Evolutionary conservation across 2,888 invertebrate genomes (phyloP).

Genomic region (Synanthedon tipuliformis): DNA sequence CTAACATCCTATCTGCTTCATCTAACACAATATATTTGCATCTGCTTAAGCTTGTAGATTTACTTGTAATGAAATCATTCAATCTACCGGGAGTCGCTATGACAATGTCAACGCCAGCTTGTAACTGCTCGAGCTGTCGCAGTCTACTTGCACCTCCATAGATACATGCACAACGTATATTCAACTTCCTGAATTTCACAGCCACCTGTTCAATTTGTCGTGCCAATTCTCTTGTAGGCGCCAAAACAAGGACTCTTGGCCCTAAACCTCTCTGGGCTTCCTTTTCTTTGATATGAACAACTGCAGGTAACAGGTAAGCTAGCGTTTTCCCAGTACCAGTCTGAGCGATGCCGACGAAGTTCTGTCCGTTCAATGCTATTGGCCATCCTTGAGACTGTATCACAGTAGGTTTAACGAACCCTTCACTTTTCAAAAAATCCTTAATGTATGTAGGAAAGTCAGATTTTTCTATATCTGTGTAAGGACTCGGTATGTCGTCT

Average conservation of each 20-base stretch:
- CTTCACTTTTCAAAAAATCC: constrained; percentile 71
- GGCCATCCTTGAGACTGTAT: constrained; percentile 91
- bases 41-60: constrained; percentile 76
- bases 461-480: constrained; percentile 79
- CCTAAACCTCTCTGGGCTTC: constrained; percentile 79
- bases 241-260: constrained; percentile 83
- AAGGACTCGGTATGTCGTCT: constrained; percentile 77
- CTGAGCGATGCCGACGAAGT: constrained; percentile 88
- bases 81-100: constrained; percentile 91
- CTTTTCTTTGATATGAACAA: constrained; percentile 86
- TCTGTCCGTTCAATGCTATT: constrained; percentile 80
- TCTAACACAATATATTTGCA: constrained; percentile 88
- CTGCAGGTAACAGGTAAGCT: constrained; percentile 82
- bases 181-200: constrained; percentile 77
- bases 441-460: constrained; percentile 80
- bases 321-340: constrained; percentile 84
- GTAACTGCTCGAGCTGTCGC: constrained; percentile 72
- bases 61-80: constrained; percentile 82
- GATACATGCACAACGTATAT: constrained; percentile 82
- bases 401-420: constrained; percentile 79
- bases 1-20: constrained; percentile 94
- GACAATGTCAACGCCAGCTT: constrained; percentile 83
- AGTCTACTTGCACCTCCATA: constrained; percentile 88
- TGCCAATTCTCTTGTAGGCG: constrained; percentile 82
- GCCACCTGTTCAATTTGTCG: constrained; percentile 86